phyloP scores from a whole-genome alignment of 2,113 vertebrate species.

The Callionymus lyra region DNA sequence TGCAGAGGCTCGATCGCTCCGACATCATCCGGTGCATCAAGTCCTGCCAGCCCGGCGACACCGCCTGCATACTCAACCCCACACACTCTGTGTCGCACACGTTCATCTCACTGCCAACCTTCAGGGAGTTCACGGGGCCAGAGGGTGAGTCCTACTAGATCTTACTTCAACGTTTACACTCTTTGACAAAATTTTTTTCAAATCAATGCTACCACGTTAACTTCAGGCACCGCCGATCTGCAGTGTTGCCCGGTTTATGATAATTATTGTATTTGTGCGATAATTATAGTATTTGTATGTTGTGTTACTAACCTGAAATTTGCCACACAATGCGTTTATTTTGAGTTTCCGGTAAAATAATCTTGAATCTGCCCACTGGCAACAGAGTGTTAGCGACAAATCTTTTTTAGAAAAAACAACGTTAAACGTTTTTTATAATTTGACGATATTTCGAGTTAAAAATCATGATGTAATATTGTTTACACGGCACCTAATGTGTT shows the following conservation, averaged over 20 bases:
- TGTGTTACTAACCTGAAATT: too few relatives aligned
- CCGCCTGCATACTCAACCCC: constrained; percentile 75
- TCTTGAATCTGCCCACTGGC: background rate
- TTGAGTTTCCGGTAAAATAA: background rate
- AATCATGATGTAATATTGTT: too few relatives aligned
- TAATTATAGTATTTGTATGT: background rate
- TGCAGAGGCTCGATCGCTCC: constrained; percentile 68
- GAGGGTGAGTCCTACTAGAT: constrained; percentile 78
- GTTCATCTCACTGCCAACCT: constrained; percentile 87
- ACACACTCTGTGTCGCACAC: constrained; percentile 87
- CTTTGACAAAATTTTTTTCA: background rate
- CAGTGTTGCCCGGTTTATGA: background rate
- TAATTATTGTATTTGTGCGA: background rate
- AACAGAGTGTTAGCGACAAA: too few relatives aligned
- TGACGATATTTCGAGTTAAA: too few relatives aligned
- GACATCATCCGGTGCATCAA: constrained; percentile 86
- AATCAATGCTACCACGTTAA: background rate
- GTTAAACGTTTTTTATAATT: too few relatives aligned
- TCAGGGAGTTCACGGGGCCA: constrained; percentile 81
- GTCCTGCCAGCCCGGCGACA: constrained; percentile 76
- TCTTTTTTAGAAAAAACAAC: too few relatives aligned
- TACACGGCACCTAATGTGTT: too few relatives aligned
- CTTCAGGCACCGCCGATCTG: background rate
- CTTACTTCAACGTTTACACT: too few relatives aligned
- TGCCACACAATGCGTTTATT: background rate